phyloP scores from a whole-genome alignment of 2,797 vertebrate genomes.

The Poeciliopsis presidionis region DNA sequence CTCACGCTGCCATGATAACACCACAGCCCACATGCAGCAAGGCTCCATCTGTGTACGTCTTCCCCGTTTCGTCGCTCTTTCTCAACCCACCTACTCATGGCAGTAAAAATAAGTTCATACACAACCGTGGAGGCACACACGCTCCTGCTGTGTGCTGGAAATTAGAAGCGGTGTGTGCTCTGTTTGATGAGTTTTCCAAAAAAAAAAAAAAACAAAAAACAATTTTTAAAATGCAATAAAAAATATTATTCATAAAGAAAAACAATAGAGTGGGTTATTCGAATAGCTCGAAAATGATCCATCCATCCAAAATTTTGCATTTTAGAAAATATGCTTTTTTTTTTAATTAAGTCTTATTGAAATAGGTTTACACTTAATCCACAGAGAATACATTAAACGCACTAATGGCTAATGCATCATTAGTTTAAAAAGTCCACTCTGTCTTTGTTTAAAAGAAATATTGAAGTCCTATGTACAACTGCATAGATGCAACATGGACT shows the following conservation, averaged over 20 bases:
- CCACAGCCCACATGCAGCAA: slow-evolving; percentile 50
- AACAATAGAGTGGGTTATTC: background rate
- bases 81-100: slow-evolving; percentile 27
- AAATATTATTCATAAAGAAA: background rate
- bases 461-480: background rate
- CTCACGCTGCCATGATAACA: slow-evolving; percentile 36
- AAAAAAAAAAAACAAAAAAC: background rate
- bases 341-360: background rate
- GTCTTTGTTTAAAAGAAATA: background rate
- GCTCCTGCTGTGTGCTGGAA: background rate
- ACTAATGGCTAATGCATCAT: background rate
- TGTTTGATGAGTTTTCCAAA: background rate
- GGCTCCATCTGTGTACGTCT: slow-evolving; percentile 45
- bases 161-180: background rate
- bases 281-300: background rate
- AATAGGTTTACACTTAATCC: background rate
- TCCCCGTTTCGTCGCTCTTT: slow-evolving; percentile 16
- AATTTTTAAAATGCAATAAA: background rate
- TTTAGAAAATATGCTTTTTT: background rate
- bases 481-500: background rate
- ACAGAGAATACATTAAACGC: background rate
- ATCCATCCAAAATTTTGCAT: background rate
- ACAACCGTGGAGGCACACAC: background rate
- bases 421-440: background rate
- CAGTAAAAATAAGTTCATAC: slow-evolving; percentile 9